Evolutionary conservation across 1,140 invertebrate genomes (phyloP).

Genomic region (Tetramorium alpestre): DNA sequence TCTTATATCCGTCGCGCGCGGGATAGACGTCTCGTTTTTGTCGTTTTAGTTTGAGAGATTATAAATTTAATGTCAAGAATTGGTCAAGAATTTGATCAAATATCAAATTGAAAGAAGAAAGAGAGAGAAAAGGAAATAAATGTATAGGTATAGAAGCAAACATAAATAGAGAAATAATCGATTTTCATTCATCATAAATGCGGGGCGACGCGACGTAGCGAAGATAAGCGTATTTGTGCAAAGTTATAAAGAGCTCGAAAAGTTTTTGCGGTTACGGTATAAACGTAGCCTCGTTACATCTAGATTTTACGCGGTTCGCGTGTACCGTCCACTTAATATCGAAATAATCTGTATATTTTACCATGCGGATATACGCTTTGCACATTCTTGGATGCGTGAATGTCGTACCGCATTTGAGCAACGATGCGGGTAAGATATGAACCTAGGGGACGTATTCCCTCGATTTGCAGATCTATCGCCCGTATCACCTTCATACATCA

Average conservation of each 20-base stretch:
- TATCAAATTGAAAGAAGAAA: not conserved
- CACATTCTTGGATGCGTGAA: constrained; percentile 46
- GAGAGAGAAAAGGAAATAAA: not conserved
- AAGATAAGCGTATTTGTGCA: constrained; percentile 18
- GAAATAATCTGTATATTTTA: constrained; percentile 57
- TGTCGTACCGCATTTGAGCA: constrained; percentile 42
- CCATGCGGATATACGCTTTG: constrained; percentile 28
- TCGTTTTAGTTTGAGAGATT: not conserved
- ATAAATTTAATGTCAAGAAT: constrained; percentile 8
- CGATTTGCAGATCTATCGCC: constrained; percentile 26
- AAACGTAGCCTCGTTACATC: constrained; percentile 37
- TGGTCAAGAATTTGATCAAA: not conserved
- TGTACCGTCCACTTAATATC: constrained; percentile 56
- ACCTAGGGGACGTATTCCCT: not conserved
- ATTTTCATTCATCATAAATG: constrained; percentile 27
- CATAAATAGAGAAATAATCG: constrained; percentile 23
- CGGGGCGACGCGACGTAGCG: not conserved
- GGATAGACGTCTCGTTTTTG: not conserved
- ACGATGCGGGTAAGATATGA: constrained; percentile 34
- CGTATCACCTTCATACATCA: constrained; percentile 4
- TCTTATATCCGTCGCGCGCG: not conserved
- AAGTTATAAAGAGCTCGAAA: constrained; percentile 52
- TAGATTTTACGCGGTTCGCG: constrained; percentile 53
- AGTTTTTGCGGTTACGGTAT: constrained; percentile 34
- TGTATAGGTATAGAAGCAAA: not conserved